These are phyloP conservation scores for Zaprionus inermis DNA, from an alignment of 1,140 invertebrate genomes.

Conservation along the genomic window DNA sequence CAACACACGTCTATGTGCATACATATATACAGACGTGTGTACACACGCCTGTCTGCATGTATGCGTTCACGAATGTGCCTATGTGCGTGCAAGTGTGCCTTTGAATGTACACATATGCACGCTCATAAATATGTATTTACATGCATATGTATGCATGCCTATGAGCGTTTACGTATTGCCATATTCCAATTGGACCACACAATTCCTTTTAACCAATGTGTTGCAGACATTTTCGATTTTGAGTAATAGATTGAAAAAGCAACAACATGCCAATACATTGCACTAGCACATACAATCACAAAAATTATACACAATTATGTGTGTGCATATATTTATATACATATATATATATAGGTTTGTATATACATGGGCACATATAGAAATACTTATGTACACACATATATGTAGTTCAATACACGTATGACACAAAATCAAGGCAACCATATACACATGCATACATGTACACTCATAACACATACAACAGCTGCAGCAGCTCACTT, in stretches of 20 bases:
- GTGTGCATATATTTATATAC: background rate
- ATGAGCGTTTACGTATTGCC: conserved; percentile 22
- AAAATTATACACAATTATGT: conserved; percentile 37
- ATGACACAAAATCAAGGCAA: conserved; percentile 36
- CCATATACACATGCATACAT: conserved; percentile 36
- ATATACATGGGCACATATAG: conserved; percentile 24
- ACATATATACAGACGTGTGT: background rate
- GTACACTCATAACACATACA: conserved; percentile 41
- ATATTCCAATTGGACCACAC: conserved; percentile 44
- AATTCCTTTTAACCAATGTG: conserved; percentile 21
- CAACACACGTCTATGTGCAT: conserved; percentile 40
- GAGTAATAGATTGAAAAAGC: conserved; percentile 7
- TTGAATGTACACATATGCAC: conserved; percentile 10
- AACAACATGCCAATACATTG: conserved; percentile 17
- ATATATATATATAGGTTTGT: conserved; percentile 8
- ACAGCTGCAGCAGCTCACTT: conserved; percentile 48
- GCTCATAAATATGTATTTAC: background rate
- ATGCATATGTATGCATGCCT: conserved; percentile 9
- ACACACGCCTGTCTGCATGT: conserved; percentile 9
- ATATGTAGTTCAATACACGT: conserved; percentile 33
- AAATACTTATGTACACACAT: conserved; percentile 13
- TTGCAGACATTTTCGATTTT: conserved; percentile 18
- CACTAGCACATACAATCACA: conserved; percentile 21
- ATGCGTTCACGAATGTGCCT: background rate
- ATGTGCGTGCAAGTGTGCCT: background rate